Conservation (phyloP, 1,140 invertebrate species). For the Augochlora pura region DNA sequence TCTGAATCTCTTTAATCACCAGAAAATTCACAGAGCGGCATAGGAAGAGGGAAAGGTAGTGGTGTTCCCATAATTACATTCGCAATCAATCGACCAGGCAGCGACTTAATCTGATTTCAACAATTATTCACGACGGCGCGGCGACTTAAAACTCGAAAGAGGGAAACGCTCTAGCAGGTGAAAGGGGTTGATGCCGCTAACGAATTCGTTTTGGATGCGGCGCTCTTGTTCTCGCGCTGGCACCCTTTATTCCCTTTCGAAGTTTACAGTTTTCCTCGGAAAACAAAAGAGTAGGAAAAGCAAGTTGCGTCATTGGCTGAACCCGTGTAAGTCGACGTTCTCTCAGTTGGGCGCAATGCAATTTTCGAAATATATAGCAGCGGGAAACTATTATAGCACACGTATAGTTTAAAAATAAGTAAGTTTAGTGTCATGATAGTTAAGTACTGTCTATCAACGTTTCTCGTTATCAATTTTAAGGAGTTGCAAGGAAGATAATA, state of each 20-base stretch:
- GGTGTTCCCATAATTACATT: constrained; percentile 34
- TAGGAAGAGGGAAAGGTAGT: background rate
- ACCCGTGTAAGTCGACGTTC: constrained; percentile 49
- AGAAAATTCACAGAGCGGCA: background rate
- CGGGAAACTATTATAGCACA: too few relatives aligned
- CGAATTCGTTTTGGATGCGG: constrained; percentile 57
- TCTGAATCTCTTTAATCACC: background rate
- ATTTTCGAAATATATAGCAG: too few relatives aligned
- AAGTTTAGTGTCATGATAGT: too few relatives aligned
- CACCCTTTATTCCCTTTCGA: background rate
- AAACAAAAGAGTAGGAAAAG: constrained; percentile 64
- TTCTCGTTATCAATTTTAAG: too few relatives aligned
- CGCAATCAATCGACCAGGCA: constrained; percentile 49
- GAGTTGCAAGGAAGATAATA: too few relatives aligned
- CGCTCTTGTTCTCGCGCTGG: constrained; percentile 28
- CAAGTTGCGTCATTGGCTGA: constrained; percentile 67
- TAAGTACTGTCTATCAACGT: too few relatives aligned
- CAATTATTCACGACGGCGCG: constrained; percentile 59
- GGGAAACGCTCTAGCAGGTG: constrained; percentile 2
- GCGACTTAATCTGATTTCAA: constrained; percentile 55
- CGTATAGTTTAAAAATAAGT: too few relatives aligned
- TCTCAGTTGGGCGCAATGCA: too few relatives aligned
- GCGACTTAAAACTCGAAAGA: constrained; percentile 47
- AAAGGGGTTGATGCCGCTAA: constrained; percentile 58
- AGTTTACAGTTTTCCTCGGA: constrained; percentile 45